phyloP scores from a whole-genome alignment of 2,797 vertebrate species.

The Artibeus jamaicensis region DNA sequence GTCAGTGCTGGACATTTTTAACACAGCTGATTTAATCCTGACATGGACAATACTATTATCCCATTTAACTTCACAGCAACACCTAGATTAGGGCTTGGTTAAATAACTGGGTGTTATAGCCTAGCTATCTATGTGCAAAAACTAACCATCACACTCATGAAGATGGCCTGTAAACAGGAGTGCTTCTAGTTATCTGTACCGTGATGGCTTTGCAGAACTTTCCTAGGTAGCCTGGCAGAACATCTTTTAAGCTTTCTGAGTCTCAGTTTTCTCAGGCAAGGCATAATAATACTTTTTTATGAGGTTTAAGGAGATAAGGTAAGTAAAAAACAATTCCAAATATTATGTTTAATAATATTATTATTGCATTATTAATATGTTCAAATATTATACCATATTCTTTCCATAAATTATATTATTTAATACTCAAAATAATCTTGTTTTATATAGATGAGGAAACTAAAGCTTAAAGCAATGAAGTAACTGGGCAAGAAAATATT shows the following conservation, averaged over 20 bases:
- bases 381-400: neutral
- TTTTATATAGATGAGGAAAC: neutral
- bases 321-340: neutral
- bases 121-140: neutral
- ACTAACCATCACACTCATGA: neutral
- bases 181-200: neutral
- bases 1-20: neutral
- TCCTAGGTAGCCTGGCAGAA: neutral
- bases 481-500: neutral
- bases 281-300: neutral
- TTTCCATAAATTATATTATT: neutral
- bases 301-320: neutral
- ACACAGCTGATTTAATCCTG: neutral
- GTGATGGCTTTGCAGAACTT: neutral
- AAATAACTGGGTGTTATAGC: neutral
- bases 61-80: neutral
- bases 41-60: neutral
- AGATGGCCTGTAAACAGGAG: neutral
- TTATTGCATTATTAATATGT: neutral
- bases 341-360: neutral
- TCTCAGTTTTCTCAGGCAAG: neutral
- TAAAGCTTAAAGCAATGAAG: neutral
- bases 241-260: neutral
- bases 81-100: neutral
- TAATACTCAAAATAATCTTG: neutral